Evolutionary conservation across 2,888 invertebrate genomes (phyloP).

Genomic region (Habrosyne pyritoides): DNA sequence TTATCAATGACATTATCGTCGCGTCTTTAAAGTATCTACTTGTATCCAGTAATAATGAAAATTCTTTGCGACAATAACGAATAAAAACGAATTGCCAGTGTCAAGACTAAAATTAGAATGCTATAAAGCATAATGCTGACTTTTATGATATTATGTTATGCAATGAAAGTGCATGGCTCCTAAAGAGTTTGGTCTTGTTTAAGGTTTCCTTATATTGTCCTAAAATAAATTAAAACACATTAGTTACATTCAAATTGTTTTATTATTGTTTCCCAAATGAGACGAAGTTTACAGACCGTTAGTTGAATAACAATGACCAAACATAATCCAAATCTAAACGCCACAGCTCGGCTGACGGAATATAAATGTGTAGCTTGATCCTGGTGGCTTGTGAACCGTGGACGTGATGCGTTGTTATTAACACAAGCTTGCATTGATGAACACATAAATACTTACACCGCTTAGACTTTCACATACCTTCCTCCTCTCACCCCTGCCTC

Average conservation of each 20-base stretch:
- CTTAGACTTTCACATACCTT: slow-evolving; percentile 59
- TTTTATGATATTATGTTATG: no score
- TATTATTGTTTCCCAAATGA: slow-evolving; percentile 74
- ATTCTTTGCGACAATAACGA: no score
- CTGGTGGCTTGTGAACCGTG: slow-evolving; percentile 78
- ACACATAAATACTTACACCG: slow-evolving; percentile 67
- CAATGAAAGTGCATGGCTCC: no score
- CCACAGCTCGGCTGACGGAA: slow-evolving; percentile 70
- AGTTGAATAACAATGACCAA: slow-evolving; percentile 76
- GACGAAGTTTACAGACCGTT: slow-evolving; percentile 65
- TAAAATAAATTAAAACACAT: slow-evolving; percentile 21
- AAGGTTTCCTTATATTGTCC: background rate
- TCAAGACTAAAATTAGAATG: no score
- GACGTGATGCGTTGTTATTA: slow-evolving; percentile 81
- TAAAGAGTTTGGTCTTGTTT: background rate
- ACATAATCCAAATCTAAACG: slow-evolving; percentile 83
- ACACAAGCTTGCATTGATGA: slow-evolving; percentile 76
- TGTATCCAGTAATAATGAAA: no score
- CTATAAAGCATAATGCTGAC: no score
- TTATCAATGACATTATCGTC: background rate
- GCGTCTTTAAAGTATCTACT: no score
- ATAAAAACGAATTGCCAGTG: no score
- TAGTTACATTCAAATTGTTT: slow-evolving; percentile 53
- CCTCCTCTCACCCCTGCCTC: slow-evolving; percentile 23
- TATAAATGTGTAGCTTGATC: slow-evolving; percentile 72